Evolutionary conservation across 2,888 invertebrate genomes (phyloP).

Genomic region (Arge pagana): DNA sequence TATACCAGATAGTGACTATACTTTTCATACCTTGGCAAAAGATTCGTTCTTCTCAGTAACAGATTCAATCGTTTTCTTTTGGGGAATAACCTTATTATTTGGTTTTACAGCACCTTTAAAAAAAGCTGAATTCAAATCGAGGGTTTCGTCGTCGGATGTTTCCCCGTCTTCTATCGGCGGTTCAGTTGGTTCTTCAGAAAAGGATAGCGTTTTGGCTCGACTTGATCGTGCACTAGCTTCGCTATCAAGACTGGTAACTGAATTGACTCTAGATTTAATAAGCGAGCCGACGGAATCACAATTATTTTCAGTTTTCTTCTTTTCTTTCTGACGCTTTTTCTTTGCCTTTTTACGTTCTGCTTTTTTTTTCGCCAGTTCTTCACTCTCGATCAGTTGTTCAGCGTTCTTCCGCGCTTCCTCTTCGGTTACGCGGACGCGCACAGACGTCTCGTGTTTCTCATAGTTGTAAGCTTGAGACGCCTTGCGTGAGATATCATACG

Average conservation of each 20-base stretch:
- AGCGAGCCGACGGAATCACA: no score
- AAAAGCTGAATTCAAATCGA: constrained; percentile 12
- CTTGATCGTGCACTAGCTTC: not conserved
- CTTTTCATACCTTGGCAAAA: no score
- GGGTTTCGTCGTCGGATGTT: not conserved
- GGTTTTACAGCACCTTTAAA: constrained; percentile 4
- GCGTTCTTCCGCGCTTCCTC: constrained; percentile 2
- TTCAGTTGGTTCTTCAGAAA: not conserved
- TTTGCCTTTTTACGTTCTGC: constrained; percentile 6
- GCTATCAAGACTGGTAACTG: not conserved
- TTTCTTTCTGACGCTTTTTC: constrained; percentile 14
- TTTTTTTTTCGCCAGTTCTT: constrained; percentile 2
- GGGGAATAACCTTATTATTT: constrained; percentile 4
- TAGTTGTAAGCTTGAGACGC: constrained; percentile 10
- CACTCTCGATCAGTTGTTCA: constrained; percentile 5
- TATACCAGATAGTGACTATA: no score
- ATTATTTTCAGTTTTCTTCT: not conserved
- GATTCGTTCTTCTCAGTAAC: not conserved
- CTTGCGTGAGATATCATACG: no score
- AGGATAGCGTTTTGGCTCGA: not conserved
- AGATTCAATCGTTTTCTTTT: not conserved
- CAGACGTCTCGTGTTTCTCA: not conserved
- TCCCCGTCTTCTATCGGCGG: not conserved
- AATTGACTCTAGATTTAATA: no score
- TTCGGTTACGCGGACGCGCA: not conserved